Percentiles rank a stretch among this genome's conserved stretches.
phyloP scores from a whole-genome alignment of 2,888 invertebrate genomes.

The Physocephala rufipes region DNA sequence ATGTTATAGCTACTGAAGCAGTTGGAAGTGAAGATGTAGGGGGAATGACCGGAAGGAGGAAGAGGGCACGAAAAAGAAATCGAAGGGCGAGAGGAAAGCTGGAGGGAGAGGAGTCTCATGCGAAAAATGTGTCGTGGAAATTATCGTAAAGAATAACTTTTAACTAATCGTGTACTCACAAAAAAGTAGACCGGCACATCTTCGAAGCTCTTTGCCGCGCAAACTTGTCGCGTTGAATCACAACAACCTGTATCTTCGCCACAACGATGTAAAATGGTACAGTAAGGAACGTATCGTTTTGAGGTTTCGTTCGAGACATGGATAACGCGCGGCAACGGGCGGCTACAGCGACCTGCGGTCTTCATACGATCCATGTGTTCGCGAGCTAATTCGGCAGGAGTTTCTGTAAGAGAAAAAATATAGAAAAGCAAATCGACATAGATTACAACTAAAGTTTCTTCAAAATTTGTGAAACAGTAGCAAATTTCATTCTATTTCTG shows the following conservation, averaged over 20 bases:
- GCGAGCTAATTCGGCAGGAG: conserved; percentile 47
- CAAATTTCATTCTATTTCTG: neutral
- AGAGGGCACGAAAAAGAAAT: no score
- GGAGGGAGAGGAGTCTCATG: no score
- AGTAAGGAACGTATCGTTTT: conserved; percentile 81
- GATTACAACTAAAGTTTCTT: no score
- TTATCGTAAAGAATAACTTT: neutral
- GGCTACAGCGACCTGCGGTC: conserved; percentile 53
- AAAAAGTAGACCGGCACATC: conserved; percentile 57
- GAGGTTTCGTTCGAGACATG: conserved; percentile 65
- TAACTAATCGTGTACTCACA: conserved; percentile 53
- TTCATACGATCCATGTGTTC: conserved; percentile 53
- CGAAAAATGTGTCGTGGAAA: neutral
- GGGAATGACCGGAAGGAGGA: no score
- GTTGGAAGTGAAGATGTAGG: neutral
- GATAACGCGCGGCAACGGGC: conserved; percentile 56
- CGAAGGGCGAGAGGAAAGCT: neutral
- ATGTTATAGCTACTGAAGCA: neutral
- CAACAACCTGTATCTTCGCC: conserved; percentile 89
- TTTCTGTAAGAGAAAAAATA: conserved; percentile 48
- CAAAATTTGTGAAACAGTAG: no score
- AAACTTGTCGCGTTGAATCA: conserved; percentile 73
- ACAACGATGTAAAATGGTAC: conserved; percentile 87
- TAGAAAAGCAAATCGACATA: conserved; percentile 10
- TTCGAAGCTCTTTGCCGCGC: conserved; percentile 75